phyloP scores from a whole-genome alignment of 2,797 vertebrate genomes.

The Trichosurus vulpecula region DNA sequence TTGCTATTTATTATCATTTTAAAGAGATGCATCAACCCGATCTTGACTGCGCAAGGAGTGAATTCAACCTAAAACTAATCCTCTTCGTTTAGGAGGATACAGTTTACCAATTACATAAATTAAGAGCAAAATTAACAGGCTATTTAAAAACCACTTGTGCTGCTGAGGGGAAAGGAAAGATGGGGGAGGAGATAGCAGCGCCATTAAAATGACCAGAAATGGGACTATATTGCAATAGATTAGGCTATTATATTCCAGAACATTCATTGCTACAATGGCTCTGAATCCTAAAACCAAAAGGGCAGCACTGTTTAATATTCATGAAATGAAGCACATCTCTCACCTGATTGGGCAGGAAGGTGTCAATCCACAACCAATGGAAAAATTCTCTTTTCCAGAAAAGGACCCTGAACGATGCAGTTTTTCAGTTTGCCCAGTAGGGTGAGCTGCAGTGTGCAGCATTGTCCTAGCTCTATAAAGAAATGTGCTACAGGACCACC shows the following conservation, averaged over 20 bases:
- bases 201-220: background rate
- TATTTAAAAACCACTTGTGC: constrained; percentile 45
- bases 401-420: constrained; percentile 63
- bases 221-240: constrained; percentile 28
- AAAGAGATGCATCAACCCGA: constrained; percentile 37
- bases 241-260: background rate
- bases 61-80: constrained; percentile 32
- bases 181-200: background rate
- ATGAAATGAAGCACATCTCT: constrained; percentile 41
- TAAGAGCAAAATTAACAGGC: constrained; percentile 59
- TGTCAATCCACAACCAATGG: constrained; percentile 17
- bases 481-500: background rate
- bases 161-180: constrained; percentile 37
- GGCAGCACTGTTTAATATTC: constrained; percentile 63
- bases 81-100: background rate
- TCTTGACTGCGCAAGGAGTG: constrained; percentile 38
- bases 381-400: constrained; percentile 39
- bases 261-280: background rate
- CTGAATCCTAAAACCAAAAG: constrained; percentile 51
- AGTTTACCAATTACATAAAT: constrained; percentile 11
- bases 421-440: constrained; percentile 81
- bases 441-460: constrained; percentile 85
- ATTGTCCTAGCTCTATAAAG: constrained; percentile 48
- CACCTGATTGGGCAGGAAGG: constrained; percentile 55
- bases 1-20: constrained; percentile 65